Conservation (phyloP, 2,888 invertebrate genomes). For the Callyntrura sp. region DNA sequence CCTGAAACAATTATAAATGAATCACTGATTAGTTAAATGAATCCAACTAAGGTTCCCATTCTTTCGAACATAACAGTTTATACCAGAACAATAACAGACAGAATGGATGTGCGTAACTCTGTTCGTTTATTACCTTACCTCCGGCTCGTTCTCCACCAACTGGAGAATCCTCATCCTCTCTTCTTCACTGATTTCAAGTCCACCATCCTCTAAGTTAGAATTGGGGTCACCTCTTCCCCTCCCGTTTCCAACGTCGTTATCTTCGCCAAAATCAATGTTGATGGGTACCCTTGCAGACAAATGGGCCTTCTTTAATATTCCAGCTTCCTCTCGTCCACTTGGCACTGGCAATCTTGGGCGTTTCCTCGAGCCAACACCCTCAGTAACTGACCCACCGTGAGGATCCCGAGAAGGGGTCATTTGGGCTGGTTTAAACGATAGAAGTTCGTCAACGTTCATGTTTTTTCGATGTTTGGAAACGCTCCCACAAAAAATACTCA, state of each 20-base stretch:
- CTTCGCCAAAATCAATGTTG: slow-evolving; percentile 46
- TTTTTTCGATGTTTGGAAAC: neutral
- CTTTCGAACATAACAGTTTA: neutral
- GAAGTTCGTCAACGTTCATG: slow-evolving; percentile 81
- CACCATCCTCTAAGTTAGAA: slow-evolving; percentile 70
- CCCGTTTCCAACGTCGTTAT: slow-evolving; percentile 14
- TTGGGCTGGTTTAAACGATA: slow-evolving; percentile 76
- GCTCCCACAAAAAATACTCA: neutral
- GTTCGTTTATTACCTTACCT: slow-evolving; percentile 86
- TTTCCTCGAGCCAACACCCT: slow-evolving; percentile 75
- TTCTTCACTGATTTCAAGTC: slow-evolving; percentile 88
- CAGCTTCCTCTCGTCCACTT: slow-evolving; percentile 64
- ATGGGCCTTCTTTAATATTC: slow-evolving; percentile 76
- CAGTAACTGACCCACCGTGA: slow-evolving; percentile 61
- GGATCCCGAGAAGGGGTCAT: slow-evolving; percentile 75
- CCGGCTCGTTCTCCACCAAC: slow-evolving; percentile 93
- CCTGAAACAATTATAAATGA: slow-evolving; percentile 85
- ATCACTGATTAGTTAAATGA: neutral
- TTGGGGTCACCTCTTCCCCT: slow-evolving; percentile 61
- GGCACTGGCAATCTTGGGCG: slow-evolving; percentile 73
- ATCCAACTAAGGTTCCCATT: neutral
- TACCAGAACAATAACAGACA: neutral
- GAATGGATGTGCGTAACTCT: neutral
- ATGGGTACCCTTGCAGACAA: slow-evolving; percentile 56
- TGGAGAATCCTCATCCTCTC: slow-evolving; percentile 91